Evolutionary conservation across 2,888 invertebrate genomes (phyloP).

Genomic region (Arge pagana): DNA sequence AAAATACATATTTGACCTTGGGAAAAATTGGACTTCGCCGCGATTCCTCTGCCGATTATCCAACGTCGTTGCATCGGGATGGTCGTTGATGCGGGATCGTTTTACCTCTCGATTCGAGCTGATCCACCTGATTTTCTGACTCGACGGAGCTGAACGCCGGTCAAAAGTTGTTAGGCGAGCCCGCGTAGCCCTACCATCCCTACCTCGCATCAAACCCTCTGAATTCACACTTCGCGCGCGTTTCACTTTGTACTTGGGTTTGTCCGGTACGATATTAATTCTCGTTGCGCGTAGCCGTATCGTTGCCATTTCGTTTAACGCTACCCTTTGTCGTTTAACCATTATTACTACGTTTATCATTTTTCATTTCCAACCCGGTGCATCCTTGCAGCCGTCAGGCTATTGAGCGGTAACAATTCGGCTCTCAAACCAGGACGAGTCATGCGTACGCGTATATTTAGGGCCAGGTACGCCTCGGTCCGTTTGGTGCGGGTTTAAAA

Average conservation of each 20-base stretch:
- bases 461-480: too few species aligned
- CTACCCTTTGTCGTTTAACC: slow-evolving; percentile 45
- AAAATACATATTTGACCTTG: slow-evolving; percentile 9
- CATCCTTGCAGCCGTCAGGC: slow-evolving; percentile 6
- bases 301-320: slow-evolving; percentile 39
- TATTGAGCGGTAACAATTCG: too few species aligned
- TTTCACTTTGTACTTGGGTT: slow-evolving; percentile 32
- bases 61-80: too few species aligned
- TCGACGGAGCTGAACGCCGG: slow-evolving; percentile 6
- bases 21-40: not conserved
- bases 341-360: slow-evolving; percentile 46
- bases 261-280: slow-evolving; percentile 43
- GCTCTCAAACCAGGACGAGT: too few species aligned
- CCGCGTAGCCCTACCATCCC: too few species aligned
- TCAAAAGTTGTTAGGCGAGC: slow-evolving; percentile 33
- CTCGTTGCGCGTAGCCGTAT: slow-evolving; percentile 38
- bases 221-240: slow-evolving; percentile 36
- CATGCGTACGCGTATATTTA: too few species aligned
- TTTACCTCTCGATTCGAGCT: too few species aligned
- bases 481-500: too few species aligned
- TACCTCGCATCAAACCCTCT: too few species aligned
- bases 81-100: too few species aligned
- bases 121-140: not conserved
- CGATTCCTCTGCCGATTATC: too few species aligned
- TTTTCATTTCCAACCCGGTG: slow-evolving; percentile 37